Base-by-base conservation (phyloP, 2,113 vertebrate species). In the Scytalopus superciliaris region DNA sequence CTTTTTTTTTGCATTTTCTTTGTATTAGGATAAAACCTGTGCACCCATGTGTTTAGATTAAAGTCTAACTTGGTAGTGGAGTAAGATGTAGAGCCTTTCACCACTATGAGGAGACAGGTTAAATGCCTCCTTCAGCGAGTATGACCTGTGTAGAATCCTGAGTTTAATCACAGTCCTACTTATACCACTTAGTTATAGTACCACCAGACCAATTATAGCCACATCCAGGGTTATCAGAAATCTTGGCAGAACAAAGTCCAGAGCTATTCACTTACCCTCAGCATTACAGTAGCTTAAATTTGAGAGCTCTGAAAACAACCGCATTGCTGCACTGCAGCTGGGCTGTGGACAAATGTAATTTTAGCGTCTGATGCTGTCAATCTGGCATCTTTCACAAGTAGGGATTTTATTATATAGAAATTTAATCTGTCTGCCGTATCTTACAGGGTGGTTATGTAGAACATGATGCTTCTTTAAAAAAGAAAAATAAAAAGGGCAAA, bases 201-300 rank as follows among this genome's bases (percentile, higher is more conserved):
- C 93, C 91, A 80, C 56, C 67, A 90, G 76, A 55, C 33, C 84
- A 91, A 80, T 89, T 91, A 94, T 2, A 93, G 68, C 66, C 89
- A 69, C 68, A 67, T 73, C 89, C 55, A 86, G 45, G 59, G 47
- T 83, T 91, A 92, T 82, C 93, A 73, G 53, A 42, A 69, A 40
- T 67, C 86, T 59, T 37, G n/a, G 59, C 72, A 80, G 45, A 92
- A 53, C 66, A 33, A 64, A 55, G 4, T 84, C 74, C 72, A 77
- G 75, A 88, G 70, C 82, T 63, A 16, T 50, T 91, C 62, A 50
- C 82, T 94, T 80, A 87, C 37, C 28, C 33, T 50, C 1, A 1
- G 31, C 85, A 57, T 49, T 80, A 40, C 82, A 83, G 82, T 66
- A 69, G 73, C 75, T 91, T 81, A 44, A 47, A 79, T 63, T 25